Evolutionary conservation across 2,113 vertebrate genomes (phyloP).

Genomic region (Psilopsiagon aymara): DNA sequence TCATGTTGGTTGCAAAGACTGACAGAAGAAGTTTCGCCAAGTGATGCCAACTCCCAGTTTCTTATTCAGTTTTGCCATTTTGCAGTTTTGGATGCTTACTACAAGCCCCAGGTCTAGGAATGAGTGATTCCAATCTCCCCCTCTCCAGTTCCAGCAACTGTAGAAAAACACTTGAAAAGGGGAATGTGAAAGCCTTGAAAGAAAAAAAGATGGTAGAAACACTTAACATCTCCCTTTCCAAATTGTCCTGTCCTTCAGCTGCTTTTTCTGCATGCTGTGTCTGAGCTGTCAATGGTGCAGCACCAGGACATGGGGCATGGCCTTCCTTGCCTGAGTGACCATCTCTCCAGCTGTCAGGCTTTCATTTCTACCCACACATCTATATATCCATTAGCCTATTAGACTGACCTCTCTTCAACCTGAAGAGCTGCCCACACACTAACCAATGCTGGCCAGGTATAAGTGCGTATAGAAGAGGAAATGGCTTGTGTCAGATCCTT

Average conservation of each 20-base stretch:
- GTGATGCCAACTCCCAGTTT: neutral
- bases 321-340: neutral
- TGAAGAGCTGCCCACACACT: neutral
- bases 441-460: no score
- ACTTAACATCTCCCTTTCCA: neutral
- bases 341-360: neutral
- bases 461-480: neutral
- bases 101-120: neutral
- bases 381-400: neutral
- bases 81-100: neutral
- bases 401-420: rapidly evolving
- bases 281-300: neutral
- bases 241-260: neutral
- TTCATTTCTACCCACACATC: neutral
- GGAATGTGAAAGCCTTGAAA: neutral
- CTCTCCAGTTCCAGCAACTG: neutral
- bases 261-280: neutral
- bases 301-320: neutral
- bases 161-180: neutral
- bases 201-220: neutral
- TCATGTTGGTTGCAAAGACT: neutral
- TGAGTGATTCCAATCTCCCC: neutral
- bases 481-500: neutral
- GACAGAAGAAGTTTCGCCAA: neutral
- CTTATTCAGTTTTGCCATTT: neutral